A percentile compares a stretch with the other conserved stretches of the same genome.
These are phyloP conservation scores for Myathropa florea DNA, from an alignment of 2,888 invertebrate species.

Conservation along the genomic window DNA sequence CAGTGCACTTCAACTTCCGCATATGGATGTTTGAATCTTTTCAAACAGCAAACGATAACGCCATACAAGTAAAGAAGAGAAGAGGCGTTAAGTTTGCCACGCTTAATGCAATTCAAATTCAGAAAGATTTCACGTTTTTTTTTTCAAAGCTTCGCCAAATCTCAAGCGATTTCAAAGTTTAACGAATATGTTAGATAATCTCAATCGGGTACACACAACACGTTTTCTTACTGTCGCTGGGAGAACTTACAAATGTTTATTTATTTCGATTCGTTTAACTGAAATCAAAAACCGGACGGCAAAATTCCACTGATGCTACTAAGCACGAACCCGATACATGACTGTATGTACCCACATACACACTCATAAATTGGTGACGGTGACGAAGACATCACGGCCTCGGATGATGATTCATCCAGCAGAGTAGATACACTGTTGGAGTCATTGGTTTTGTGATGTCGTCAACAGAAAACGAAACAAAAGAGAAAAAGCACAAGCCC, in stretches of 20 bases:
- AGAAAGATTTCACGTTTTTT: not conserved
- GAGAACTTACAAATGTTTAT: not conserved
- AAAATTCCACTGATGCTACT: conserved; percentile 40
- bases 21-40: not conserved
- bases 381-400: conserved; percentile 45
- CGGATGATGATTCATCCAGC: conserved; percentile 42
- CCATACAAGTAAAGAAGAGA: not conserved
- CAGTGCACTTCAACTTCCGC: not conserved
- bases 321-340: conserved; percentile 20
- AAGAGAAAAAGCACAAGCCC: conserved; percentile 16
- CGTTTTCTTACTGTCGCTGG: not conserved
- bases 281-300: conserved; percentile 43
- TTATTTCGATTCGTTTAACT: conserved; percentile 30
- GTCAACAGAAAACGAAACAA: conserved; percentile 43
- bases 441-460: conserved; percentile 44
- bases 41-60: not conserved
- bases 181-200: conserved; percentile 29
- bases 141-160: not conserved
- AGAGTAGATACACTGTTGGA: conserved; percentile 34
- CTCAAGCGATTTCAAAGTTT: conserved; percentile 5
- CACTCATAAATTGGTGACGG: not conserved
- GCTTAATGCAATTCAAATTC: not conserved
- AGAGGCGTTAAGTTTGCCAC: not conserved
- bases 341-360: not conserved
- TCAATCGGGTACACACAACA: conserved; percentile 2